Base-by-base conservation (phyloP, 2,113 vertebrate species). In the Scopus umbretta region DNA sequence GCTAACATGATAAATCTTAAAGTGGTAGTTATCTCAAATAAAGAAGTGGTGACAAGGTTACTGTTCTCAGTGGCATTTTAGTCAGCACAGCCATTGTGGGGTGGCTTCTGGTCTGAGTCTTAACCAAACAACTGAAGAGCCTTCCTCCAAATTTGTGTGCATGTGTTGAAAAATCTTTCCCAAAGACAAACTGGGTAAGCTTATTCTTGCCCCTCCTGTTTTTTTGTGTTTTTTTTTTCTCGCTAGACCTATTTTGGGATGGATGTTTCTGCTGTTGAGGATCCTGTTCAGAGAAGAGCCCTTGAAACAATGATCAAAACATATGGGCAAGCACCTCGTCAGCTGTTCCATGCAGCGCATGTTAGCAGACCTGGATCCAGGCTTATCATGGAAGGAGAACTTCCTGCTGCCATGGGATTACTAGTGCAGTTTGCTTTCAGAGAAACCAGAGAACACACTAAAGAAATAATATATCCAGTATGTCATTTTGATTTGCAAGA, bases 291-390 rank as follows among this genome's bases (percentile, higher is more conserved):
- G 98, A 98, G 99, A 66, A 98, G 99, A 61, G 99, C 99, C 11
- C 98, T 99, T 65, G 99, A 99, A 97, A 99, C 99, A 36, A 99
- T 99, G 99, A 99, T 99, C 92, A 99, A 99, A 97, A 99, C 99
- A 1, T 99, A 99, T 0, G 99, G 99, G 50, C 99, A 99, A 96
- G 99, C 99, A 0, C 99, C 99, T 62, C 98, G 99, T 10, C 99
- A 99, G 98, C 98, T 99, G 59, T 99, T 99, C 97, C 99, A 97
- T 42, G 80, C 98, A 18, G 98, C 98, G 22, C 99, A 99, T 16
- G 91, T 98, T 49, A 98, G 98, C 97, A 98, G 99, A 73, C 97
- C 99, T 8, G 98, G 98, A 34, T 98, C 98, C 86, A 99, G 98
- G 76, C 99, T 99, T 84, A 96, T 97, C 76, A 98, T 99, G 87